Percentiles rank a stretch among this genome's conserved stretches.
These are phyloP conservation scores for Polydrusus tereticollis DNA, from an alignment of 2,888 invertebrate genomes.

Conservation along the genomic window DNA sequence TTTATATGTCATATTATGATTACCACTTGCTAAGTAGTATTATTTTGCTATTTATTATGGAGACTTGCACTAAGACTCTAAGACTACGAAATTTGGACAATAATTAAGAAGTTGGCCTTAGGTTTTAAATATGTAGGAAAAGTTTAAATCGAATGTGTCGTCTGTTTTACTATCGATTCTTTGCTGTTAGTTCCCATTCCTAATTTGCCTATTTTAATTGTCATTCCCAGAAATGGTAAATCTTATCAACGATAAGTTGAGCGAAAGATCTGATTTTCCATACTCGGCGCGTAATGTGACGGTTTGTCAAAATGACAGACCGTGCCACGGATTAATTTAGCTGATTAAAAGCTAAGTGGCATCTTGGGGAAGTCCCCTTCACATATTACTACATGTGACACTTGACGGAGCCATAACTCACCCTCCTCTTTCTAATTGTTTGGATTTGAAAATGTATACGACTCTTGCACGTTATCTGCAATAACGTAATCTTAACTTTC, in stretches of 20 bases:
- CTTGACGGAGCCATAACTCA: background rate
- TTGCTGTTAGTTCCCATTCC: no score
- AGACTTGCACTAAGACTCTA: no score
- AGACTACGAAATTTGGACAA: no score
- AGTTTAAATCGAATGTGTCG: no score
- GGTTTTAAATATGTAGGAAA: no score
- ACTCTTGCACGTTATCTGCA: background rate
- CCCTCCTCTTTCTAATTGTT: background rate
- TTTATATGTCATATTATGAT: no score
- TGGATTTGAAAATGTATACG: background rate
- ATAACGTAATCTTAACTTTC: background rate
- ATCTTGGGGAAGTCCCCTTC: constrained; percentile 8
- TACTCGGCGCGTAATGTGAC: background rate
- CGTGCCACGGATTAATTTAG: constrained; percentile 42
- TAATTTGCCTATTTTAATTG: background rate
- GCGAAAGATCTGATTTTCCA: background rate
- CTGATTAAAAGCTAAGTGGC: constrained; percentile 41
- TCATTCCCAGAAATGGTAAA: background rate
- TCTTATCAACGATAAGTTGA: background rate
- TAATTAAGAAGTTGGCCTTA: no score
- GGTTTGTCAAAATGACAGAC: constrained; percentile 30
- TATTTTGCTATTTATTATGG: no score
- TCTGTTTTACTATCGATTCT: no score
- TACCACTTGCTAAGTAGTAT: no score
- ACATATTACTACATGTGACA: constrained; percentile 1